These are phyloP conservation scores for Rattus norvegicus DNA, from an alignment of 2,113 vertebrate genomes.

Conservation along the genomic window GRCr8 NC_086027.1:108422501-108423000, in stretches of 20 bases:
- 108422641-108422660: neutral
- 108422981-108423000: neutral
- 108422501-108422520: neutral
- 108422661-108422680: neutral
- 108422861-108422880: neutral
- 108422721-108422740: neutral
- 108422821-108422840: conserved; percentile 19
- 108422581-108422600: neutral
- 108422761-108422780: neutral
- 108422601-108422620: neutral
- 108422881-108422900: conserved; percentile 57
- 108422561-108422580: neutral
- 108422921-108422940: conserved; percentile 40
- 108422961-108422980: neutral
- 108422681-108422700: neutral
- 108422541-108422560: neutral
- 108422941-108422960: neutral
- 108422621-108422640: neutral
- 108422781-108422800: neutral
- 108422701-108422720: neutral
- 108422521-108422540: neutral
- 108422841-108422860: neutral
- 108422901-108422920: conserved; percentile 60
- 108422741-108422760: conserved; percentile 19
- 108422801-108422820: neutral